Evolutionary conservation across 2,888 invertebrate species (phyloP).

Genomic region (Helicoverpa assulta): DNA sequence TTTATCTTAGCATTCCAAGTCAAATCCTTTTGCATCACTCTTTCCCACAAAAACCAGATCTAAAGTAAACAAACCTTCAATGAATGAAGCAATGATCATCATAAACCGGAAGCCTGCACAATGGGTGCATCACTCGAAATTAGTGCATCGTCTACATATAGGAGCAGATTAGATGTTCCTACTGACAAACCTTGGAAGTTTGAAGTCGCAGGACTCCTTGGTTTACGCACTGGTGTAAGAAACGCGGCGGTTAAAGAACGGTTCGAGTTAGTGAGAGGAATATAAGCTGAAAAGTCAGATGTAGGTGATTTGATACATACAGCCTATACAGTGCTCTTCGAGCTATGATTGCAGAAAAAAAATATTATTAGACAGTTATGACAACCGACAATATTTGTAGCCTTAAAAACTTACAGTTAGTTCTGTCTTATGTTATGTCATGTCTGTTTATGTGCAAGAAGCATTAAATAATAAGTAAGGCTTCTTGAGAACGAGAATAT

Average conservation of each 20-base stretch:
- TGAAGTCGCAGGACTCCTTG: conserved; percentile 16
- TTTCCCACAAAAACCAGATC: not conserved
- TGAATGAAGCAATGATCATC: conserved; percentile 64
- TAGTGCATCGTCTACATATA: conserved; percentile 74
- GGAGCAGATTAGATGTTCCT: conserved; percentile 40
- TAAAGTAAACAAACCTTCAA: conserved; percentile 38
- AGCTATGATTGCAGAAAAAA: too few species aligned
- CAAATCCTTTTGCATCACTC: not conserved
- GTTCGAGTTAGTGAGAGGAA: not conserved
- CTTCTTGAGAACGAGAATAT: too few species aligned
- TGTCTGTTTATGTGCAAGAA: too few species aligned
- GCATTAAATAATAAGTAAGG: too few species aligned
- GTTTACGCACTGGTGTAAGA: conserved; percentile 46
- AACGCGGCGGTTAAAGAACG: conserved; percentile 15
- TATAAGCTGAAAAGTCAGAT: too few species aligned
- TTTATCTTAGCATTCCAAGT: too few species aligned
- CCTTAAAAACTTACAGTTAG: too few species aligned
- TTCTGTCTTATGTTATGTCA: too few species aligned
- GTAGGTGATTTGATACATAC: too few species aligned
- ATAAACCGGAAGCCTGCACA: conserved; percentile 84
- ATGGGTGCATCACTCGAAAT: conserved; percentile 80
- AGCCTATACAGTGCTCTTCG: too few species aligned
- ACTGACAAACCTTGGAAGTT: conserved; percentile 29
- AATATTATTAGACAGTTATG: too few species aligned
- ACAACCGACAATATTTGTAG: too few species aligned